These are phyloP conservation scores for Schizopygopsis pylzovi DNA, from an alignment of 2,797 vertebrate species.

Conservation along the genomic window DNA sequence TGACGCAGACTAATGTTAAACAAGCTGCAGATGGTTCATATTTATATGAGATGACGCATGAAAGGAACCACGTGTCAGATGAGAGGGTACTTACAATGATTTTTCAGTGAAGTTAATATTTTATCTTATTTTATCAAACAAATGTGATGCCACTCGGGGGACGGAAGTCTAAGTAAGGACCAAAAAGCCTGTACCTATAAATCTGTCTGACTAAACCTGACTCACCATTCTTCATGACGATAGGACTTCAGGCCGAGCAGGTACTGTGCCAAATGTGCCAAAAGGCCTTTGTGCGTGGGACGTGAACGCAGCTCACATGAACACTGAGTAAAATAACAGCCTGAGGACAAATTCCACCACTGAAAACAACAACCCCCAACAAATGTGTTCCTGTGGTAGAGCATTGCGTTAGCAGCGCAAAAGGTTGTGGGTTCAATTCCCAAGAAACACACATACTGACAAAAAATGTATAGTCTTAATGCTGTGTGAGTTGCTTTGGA, in stretches of 20 bases:
- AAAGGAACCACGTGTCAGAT: not conserved
- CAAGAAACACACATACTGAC: too few species aligned
- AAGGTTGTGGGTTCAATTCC: too few species aligned
- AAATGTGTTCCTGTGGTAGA: too few species aligned
- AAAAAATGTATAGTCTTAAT: too few species aligned
- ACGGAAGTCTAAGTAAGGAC: conserved; percentile 2
- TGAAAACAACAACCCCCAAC: not conserved
- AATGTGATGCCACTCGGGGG: not conserved
- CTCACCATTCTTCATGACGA: not conserved
- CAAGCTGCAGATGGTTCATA: not conserved
- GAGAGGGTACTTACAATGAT: not conserved
- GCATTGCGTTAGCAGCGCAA: too few species aligned
- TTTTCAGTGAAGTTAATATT: not conserved
- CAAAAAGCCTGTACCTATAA: not conserved
- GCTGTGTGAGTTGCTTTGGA: too few species aligned
- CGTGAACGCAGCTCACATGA: not conserved
- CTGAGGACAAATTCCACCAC: conserved; percentile 1
- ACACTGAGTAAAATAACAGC: conserved; percentile 10
- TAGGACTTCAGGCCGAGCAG: not conserved
- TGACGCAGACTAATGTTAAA: not conserved
- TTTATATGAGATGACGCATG: not conserved
- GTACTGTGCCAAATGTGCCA: conserved; percentile 7
- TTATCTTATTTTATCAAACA: not conserved
- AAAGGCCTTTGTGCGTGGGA: not conserved
- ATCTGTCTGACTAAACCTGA: not conserved